Base-by-base conservation (phyloP, 2,888 invertebrate genomes). In the Epinotia ramella region DNA sequence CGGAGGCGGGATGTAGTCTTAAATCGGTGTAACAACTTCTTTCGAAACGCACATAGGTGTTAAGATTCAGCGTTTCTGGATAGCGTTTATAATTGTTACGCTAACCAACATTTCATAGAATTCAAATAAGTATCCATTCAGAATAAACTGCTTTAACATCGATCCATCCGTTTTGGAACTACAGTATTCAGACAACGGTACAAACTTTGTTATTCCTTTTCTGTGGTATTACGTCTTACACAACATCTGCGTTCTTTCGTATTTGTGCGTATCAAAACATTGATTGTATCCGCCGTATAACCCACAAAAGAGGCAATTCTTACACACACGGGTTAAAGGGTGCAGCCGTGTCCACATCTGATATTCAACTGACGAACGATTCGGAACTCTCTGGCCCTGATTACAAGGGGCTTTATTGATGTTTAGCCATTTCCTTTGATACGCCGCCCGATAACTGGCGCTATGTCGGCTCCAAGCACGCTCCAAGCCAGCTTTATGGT, bases 391-490 rank as follows among this genome's bases (percentile, higher is more conserved):
- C 83, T 84, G 82, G 77, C 80, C 77, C 78, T 79, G 77, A 82
- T 73, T 65, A 80, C 85, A 89, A 87, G 87, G 83, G 82, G 81
- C 86, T 82, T 84, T 87, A 84, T 89, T 83, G 84, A 81, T 79
- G 81, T 80, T 84, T 81, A 80, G 78, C 77, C 73, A 78, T 82
- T 84, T 81, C 82, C 88, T 92, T 93, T 93, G 89, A 92, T 88
- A 81, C 77, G 82, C 92, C 93, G 91, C 91, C 79, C 87, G 91
- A 92, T 92, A 92, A 91, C 86, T 83, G 78, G 80, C 77, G 81
- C 84, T 84, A 83, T 81, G 82, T 81, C 82, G 81, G 82, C 80
- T 82, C 81, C 78, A 80, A 81, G 82, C 24, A 82, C 81, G 82
- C 80, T 82, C 81, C 78, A 80, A 81, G 82, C 24, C 80, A 80